phyloP scores from a whole-genome alignment of 2,113 vertebrate species.

The Falcunculus frontatus region DNA sequence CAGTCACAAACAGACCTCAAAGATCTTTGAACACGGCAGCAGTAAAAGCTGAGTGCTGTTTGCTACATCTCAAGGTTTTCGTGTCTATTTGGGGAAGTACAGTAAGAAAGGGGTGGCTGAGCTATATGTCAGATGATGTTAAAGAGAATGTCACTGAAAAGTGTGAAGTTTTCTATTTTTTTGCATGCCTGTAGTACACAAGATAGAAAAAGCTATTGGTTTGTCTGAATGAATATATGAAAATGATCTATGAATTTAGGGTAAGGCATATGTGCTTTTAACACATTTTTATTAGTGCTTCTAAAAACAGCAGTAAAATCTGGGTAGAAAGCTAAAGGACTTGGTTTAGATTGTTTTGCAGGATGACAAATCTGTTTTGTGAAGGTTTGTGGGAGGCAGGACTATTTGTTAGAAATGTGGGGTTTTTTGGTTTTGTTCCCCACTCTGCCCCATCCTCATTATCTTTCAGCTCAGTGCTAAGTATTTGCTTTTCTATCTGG shows the following conservation, averaged over 20 bases:
- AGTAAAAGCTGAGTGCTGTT: background rate
- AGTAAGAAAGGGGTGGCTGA: background rate
- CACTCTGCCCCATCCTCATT: background rate
- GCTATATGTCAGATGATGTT: background rate
- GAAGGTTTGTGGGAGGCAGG: background rate
- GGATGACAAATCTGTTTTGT: background rate
- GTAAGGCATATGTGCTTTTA: background rate
- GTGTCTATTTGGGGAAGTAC: background rate
- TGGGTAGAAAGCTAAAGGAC: background rate
- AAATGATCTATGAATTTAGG: background rate
- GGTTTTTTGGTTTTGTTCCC: background rate
- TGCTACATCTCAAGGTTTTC: background rate
- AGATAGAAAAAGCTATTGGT: background rate
- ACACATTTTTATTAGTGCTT: constrained; percentile 10
- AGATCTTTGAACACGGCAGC: background rate
- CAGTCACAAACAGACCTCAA: background rate
- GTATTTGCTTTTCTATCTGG: background rate
- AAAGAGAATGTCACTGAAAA: background rate
- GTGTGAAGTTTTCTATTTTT: background rate
- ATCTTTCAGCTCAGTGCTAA: background rate
- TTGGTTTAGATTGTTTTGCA: background rate
- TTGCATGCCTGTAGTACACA: background rate
- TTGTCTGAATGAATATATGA: constrained; percentile 15
- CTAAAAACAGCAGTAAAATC: constrained; percentile 8
- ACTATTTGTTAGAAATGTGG: background rate